phyloP scores from a whole-genome alignment of 2,888 invertebrate species.

The Agrochola lychnidis region DNA sequence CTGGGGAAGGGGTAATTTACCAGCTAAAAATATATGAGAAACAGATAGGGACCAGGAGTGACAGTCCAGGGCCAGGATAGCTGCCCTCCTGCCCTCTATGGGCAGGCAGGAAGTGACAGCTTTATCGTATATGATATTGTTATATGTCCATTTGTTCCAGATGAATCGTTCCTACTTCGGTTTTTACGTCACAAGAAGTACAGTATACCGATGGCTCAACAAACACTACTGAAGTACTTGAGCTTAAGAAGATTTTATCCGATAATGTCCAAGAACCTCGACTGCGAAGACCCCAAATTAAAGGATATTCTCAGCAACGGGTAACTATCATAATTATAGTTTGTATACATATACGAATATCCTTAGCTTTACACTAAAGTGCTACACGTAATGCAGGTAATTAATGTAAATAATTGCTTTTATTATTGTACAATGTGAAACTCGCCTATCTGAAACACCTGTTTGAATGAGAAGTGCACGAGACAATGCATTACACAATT shows the following conservation, averaged over 20 bases:
- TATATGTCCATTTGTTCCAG: constrained; percentile 80
- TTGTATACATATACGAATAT: neutral
- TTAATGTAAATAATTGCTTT: constrained; percentile 32
- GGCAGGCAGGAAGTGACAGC: neutral
- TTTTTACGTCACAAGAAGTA: constrained; percentile 95
- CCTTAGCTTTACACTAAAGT: neutral
- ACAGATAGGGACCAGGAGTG: neutral
- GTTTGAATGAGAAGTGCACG: constrained; percentile 23
- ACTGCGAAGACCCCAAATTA: constrained; percentile 91
- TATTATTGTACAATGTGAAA: constrained; percentile 18
- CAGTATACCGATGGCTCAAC: constrained; percentile 95
- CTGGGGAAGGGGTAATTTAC: neutral
- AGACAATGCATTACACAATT: constrained; percentile 34
- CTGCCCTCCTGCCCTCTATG: neutral
- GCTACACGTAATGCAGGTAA: neutral
- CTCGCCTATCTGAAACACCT: neutral
- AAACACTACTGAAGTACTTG: constrained; percentile 94
- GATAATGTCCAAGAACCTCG: constrained; percentile 91
- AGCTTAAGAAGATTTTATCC: constrained; percentile 93
- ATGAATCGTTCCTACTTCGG: constrained; percentile 93
- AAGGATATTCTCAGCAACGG: constrained; percentile 92
- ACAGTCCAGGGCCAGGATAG: neutral
- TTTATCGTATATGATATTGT: neutral
- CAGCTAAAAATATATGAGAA: neutral
- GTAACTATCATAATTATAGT: constrained; percentile 80